phyloP scores from a whole-genome alignment of 2,888 invertebrate species.

The Himalopsyche anomala region DNA sequence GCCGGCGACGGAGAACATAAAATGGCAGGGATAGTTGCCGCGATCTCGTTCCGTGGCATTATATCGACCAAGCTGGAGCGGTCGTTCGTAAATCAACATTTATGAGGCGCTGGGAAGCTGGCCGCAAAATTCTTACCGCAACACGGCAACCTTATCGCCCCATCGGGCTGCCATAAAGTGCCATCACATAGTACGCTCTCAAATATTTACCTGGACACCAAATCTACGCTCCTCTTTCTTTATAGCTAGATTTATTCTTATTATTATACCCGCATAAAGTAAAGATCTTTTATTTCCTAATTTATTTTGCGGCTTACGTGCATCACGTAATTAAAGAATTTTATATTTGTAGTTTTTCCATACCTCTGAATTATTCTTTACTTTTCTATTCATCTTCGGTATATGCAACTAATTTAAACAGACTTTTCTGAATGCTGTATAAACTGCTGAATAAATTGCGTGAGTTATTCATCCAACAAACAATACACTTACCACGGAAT shows the following conservation, averaged over 20 bases:
- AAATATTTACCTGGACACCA: conserved; percentile 42
- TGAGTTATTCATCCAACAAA: no score
- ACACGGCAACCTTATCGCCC: conserved; percentile 36
- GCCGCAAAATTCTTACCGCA: conserved; percentile 40
- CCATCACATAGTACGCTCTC: conserved; percentile 20
- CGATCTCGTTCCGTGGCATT: conserved; percentile 46
- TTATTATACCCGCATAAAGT: not conserved
- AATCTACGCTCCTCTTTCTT: not conserved
- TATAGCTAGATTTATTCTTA: conserved; percentile 2
- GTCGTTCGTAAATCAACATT: conserved; percentile 57
- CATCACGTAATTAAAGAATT: not conserved
- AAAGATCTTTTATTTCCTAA: no score
- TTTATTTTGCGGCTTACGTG: no score
- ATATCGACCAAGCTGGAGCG: conserved; percentile 53
- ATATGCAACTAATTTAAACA: no score
- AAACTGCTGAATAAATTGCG: no score
- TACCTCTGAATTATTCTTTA: no score
- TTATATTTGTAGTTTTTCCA: no score
- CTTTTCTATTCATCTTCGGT: no score
- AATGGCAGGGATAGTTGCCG: conserved; percentile 15
- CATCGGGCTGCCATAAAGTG: conserved; percentile 40
- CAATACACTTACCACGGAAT: no score
- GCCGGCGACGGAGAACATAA: conserved; percentile 28
- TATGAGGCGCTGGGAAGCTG: conserved; percentile 52
- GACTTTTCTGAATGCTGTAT: no score